These are phyloP conservation scores for Candoia aspera DNA, from an alignment of 2,113 vertebrate genomes.

Conservation along the genomic window DNA sequence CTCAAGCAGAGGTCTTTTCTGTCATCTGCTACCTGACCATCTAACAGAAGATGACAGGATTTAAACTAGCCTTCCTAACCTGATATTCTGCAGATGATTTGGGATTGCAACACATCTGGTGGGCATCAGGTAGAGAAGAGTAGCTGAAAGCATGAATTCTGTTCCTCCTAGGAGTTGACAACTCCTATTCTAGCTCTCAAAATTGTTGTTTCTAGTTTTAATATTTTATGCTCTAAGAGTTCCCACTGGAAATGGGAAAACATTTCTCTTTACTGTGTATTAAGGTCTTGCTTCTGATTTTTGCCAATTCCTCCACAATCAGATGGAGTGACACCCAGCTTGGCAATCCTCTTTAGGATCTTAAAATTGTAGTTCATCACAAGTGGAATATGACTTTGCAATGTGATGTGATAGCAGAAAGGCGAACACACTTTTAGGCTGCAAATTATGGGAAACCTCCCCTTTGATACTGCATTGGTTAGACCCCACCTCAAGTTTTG, in stretches of 20 bases:
- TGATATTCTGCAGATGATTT: not conserved
- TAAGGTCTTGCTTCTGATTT: not conserved
- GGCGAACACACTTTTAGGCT: not conserved
- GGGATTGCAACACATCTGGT: not conserved
- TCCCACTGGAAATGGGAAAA: not conserved
- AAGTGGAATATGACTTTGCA: not conserved
- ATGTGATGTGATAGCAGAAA: not conserved
- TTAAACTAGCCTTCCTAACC: not conserved
- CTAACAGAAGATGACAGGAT: not conserved
- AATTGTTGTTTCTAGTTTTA: not conserved
- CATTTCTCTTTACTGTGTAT: not conserved
- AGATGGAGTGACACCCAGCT: not conserved
- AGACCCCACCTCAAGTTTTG: not conserved
- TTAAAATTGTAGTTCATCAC: not conserved
- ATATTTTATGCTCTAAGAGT: not conserved
- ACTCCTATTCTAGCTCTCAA: not conserved
- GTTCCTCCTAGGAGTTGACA: not conserved
- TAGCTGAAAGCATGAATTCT: not conserved
- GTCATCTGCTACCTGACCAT: not conserved
- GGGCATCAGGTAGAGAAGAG: not conserved
- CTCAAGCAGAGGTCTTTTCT: not conserved
- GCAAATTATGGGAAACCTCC: not conserved
- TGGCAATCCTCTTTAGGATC: not conserved
- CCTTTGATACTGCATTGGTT: not conserved
- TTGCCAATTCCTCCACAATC: not conserved